These are phyloP conservation scores for Valencia hispanica DNA, from an alignment of 2,797 vertebrate genomes.

Conservation along the genomic window DNA sequence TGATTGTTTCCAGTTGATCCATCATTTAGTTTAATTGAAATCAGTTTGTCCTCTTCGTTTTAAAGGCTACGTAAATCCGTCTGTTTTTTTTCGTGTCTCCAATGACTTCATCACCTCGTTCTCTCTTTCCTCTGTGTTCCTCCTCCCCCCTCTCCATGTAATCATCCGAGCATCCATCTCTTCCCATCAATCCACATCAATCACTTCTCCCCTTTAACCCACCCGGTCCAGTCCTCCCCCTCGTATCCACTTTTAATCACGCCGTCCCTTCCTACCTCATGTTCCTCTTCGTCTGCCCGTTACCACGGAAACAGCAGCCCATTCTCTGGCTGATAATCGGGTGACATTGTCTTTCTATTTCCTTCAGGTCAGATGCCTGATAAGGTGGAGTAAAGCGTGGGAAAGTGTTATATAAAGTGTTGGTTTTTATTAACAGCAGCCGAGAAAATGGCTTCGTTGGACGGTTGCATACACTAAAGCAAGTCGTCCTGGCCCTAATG, in stretches of 20 bases:
- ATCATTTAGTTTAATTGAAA: background rate
- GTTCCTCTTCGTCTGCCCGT: constrained; percentile 48
- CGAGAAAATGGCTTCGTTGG: background rate
- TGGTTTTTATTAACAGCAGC: constrained; percentile 26
- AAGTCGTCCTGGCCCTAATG: too few relatives aligned
- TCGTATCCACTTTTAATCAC: constrained; percentile 57
- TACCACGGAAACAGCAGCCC: constrained; percentile 70
- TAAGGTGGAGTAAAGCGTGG: constrained; percentile 65
- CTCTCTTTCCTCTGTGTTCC: constrained; percentile 15
- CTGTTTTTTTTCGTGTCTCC: background rate
- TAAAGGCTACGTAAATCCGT: background rate
- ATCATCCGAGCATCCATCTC: constrained; percentile 63
- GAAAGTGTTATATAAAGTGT: constrained; percentile 45
- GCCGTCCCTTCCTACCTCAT: constrained; percentile 43
- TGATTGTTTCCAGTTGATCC: background rate
- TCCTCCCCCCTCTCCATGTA: constrained; percentile 30
- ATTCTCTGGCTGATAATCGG: constrained; percentile 67
- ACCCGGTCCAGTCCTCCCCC: background rate
- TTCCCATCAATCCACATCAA: constrained; percentile 51
- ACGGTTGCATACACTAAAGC: too few relatives aligned
- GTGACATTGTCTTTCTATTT: constrained; percentile 78
- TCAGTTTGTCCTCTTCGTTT: background rate
- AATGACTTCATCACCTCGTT: constrained; percentile 21
- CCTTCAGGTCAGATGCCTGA: constrained; percentile 68
- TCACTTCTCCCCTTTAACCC: constrained; percentile 55